A percentile compares a stretch with the other conserved stretches of the same genome.
These are phyloP conservation scores for Argopecten irradians DNA, from an alignment of 1,140 invertebrate species.

Conservation along the genomic window DNA sequence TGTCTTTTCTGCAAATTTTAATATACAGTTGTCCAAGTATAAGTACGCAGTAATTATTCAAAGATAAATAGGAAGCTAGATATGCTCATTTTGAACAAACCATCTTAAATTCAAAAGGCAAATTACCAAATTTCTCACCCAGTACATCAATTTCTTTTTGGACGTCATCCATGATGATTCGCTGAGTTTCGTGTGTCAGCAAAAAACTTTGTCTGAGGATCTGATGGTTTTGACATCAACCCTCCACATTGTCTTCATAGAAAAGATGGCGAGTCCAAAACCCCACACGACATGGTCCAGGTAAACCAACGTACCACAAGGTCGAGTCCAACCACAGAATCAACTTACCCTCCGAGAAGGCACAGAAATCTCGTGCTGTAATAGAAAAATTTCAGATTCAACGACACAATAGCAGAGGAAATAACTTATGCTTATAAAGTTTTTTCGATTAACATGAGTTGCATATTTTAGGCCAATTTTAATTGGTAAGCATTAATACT, in stretches of 20 bases:
- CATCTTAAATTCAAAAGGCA: too few relatives aligned
- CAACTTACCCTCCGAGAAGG: constrained; percentile 92
- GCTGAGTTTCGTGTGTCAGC: constrained; percentile 22
- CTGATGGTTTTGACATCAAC: constrained; percentile 76
- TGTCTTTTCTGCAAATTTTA: too few relatives aligned
- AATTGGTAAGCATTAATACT: too few relatives aligned
- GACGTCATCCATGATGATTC: constrained; percentile 45
- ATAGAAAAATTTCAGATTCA: constrained; percentile 64
- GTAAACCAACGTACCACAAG: constrained; percentile 87
- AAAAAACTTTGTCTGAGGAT: constrained; percentile 33
- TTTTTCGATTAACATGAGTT: too few relatives aligned
- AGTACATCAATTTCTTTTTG: constrained; percentile 55
- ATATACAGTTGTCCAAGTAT: too few relatives aligned
- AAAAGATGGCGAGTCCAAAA: constrained; percentile 81
- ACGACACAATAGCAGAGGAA: too few relatives aligned
- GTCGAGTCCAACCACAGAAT: constrained; percentile 89
- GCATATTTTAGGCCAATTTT: too few relatives aligned
- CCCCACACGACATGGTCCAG: constrained; percentile 75
- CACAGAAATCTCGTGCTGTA: constrained; percentile 93
- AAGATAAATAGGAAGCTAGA: too few relatives aligned
- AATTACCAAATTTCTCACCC: constrained; percentile 49
- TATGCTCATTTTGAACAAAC: too few relatives aligned
- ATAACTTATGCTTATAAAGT: too few relatives aligned
- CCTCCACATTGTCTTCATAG: constrained; percentile 73
- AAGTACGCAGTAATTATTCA: too few relatives aligned